A percentile compares a stretch with the other conserved stretches of the same genome.
phyloP scores from a whole-genome alignment of 2,888 invertebrate species.

The Metellina segmentata region DNA sequence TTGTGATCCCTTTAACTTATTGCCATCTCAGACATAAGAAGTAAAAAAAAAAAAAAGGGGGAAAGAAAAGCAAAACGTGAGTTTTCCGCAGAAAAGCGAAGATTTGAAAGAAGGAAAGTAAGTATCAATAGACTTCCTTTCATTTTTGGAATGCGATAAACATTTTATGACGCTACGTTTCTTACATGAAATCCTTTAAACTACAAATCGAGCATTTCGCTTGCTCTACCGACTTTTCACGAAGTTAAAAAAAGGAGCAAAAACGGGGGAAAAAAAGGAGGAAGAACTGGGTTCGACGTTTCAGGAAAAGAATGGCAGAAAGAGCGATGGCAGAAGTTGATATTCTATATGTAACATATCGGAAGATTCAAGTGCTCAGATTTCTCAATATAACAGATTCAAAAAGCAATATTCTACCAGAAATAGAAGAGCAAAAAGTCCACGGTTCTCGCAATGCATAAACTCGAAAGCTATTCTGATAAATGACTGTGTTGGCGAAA shows the following conservation, averaged over 20 bases:
- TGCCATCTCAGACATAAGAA: background rate
- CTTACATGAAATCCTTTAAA: constrained; percentile 14
- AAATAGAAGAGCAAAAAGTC: too few relatives aligned
- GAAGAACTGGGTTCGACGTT: background rate
- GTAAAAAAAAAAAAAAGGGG: background rate
- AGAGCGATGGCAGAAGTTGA: background rate
- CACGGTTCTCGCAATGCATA: too few relatives aligned
- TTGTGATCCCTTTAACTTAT: constrained; percentile 9
- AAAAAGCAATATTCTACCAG: too few relatives aligned
- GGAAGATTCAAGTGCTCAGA: background rate
- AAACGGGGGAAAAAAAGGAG: background rate
- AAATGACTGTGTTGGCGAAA: too few relatives aligned
- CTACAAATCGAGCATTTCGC: constrained; percentile 16
- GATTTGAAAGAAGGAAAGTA: background rate
- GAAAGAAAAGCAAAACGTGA: background rate
- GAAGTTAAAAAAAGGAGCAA: background rate
- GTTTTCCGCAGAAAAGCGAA: background rate
- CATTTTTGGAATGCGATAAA: constrained; percentile 32
- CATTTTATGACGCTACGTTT: constrained; percentile 28
- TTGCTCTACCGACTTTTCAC: constrained; percentile 4
- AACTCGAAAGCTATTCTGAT: too few relatives aligned
- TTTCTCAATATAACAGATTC: too few relatives aligned
- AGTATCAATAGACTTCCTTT: background rate
- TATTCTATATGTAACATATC: background rate
- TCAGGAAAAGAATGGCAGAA: background rate